A percentile compares a stretch with the other conserved stretches of the same genome.
phyloP scores from a whole-genome alignment of 2,113 vertebrate genomes.

The Pterophyllum scalare region DNA sequence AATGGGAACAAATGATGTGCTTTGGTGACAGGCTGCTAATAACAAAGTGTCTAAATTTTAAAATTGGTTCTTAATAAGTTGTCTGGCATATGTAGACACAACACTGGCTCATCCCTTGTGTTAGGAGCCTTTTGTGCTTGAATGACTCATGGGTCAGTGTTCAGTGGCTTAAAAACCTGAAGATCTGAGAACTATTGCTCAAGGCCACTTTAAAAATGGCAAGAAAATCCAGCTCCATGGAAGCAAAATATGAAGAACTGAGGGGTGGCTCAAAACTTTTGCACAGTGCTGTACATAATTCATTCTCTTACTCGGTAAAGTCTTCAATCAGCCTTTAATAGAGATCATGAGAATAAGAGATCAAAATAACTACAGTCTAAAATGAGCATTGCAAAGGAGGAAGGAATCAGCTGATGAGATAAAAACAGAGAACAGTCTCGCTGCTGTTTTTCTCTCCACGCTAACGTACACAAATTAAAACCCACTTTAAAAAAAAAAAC shows the following conservation, averaged over 20 bases:
- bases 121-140: too few relatives aligned
- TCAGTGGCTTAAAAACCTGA: not conserved
- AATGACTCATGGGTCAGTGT: too few relatives aligned
- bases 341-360: not conserved
- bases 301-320: too few relatives aligned
- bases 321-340: not conserved
- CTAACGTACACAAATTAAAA: conserved; percentile 19
- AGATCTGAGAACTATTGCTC: not conserved
- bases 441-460: not conserved
- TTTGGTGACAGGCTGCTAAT: not conserved
- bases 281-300: not conserved
- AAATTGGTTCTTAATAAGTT: too few relatives aligned
- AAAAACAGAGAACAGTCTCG: not conserved
- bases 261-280: too few relatives aligned
- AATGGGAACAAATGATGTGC: not conserved
- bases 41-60: too few relatives aligned
- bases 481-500: not conserved
- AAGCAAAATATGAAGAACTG: not conserved
- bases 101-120: too few relatives aligned
- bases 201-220: not conserved
- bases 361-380: not conserved
- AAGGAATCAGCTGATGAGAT: not conserved
- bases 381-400: not conserved
- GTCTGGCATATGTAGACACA: too few relatives aligned
- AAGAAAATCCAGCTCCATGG: not conserved